These are phyloP conservation scores for Rotaria socialis DNA, from an alignment of 2,888 invertebrate genomes.

Conservation along the genomic window DNA sequence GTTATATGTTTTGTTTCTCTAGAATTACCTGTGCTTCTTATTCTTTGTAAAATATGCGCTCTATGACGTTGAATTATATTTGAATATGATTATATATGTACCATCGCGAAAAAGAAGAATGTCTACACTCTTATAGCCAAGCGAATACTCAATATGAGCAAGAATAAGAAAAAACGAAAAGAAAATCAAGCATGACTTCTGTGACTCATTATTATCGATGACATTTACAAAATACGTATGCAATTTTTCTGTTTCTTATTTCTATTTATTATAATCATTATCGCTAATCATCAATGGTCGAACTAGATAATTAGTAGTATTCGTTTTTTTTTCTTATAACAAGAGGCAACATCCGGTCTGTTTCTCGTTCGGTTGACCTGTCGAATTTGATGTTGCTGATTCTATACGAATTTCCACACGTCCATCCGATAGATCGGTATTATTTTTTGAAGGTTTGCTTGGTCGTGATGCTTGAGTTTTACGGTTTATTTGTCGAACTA, in stretches of 20 bases:
- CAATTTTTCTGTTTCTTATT: not conserved
- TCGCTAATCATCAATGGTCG: not conserved
- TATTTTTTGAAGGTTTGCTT: not conserved
- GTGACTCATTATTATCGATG: not conserved
- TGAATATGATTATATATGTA: not conserved
- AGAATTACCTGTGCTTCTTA: not conserved
- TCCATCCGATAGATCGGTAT: too few species aligned
- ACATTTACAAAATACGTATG: not conserved
- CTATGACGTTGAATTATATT: not conserved
- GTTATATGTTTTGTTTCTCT: not conserved
- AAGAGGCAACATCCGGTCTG: not conserved
- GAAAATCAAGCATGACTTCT: not conserved
- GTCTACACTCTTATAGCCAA: not conserved
- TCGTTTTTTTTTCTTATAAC: not conserved
- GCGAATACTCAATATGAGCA: not conserved
- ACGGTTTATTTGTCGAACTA: constrained; percentile 99
- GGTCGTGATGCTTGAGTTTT: constrained; percentile 64
- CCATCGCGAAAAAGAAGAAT: not conserved
- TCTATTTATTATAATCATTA: not conserved
- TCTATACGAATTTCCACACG: not conserved
- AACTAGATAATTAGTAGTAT: not conserved
- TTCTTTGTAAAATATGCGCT: not conserved
- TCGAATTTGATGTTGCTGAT: not conserved
- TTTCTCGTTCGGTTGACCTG: not conserved
- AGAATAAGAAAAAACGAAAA: not conserved